Evolutionary conservation across 2,888 invertebrate genomes (phyloP).

Genomic region (Blomia tropicalis): DNA sequence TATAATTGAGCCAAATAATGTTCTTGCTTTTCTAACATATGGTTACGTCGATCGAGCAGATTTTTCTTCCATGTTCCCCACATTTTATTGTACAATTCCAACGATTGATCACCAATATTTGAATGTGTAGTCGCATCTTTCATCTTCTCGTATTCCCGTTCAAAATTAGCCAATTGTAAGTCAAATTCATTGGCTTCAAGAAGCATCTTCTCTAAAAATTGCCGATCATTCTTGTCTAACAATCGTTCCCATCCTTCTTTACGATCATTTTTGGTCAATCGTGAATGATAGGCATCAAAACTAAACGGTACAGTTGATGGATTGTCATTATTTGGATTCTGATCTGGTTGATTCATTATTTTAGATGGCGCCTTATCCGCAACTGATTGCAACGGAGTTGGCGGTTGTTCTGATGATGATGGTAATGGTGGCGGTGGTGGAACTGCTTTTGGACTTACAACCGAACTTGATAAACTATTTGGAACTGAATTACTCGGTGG

Average conservation of each 20-base stretch:
- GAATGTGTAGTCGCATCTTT: not conserved
- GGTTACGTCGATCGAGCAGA: not conserved
- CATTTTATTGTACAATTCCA: not conserved
- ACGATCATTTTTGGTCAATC: not conserved
- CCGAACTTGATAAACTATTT: too few relatives aligned
- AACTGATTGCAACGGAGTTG: not conserved
- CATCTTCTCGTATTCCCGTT: not conserved
- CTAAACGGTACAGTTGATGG: not conserved
- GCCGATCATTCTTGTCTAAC: not conserved
- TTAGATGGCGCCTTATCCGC: not conserved
- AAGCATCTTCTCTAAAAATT: not conserved
- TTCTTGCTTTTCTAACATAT: not conserved
- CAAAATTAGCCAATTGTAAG: not conserved
- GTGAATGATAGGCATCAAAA: not conserved
- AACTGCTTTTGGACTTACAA: not conserved
- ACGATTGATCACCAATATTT: not conserved
- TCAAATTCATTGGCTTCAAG: not conserved
- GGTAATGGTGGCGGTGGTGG: not conserved
- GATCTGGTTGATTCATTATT: not conserved
- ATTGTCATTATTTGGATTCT: not conserved
- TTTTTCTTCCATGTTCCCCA: slow-evolving; percentile 6
- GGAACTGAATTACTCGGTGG: not conserved
- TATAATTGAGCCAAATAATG: not conserved
- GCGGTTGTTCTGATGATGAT: not conserved
- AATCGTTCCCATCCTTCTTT: not conserved